Evolutionary conservation across 2,888 invertebrate species (phyloP).

Genomic region (Agrenia bidenticulata): DNA sequence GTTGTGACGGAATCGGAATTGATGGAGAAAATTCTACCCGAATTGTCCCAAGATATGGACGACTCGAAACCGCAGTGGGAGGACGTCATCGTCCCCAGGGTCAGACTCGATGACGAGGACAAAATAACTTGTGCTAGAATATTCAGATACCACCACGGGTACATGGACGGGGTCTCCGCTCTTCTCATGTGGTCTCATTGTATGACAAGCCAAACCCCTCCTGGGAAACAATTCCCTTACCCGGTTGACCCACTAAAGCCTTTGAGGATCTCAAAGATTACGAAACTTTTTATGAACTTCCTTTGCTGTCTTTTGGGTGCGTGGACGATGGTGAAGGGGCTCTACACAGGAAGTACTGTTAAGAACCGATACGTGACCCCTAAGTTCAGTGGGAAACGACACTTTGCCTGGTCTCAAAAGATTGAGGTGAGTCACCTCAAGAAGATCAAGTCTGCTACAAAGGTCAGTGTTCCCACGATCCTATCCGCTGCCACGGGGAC

Average conservation of each 20-base stretch:
- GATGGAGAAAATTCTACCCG: constrained; percentile 29
- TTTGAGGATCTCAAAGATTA: constrained; percentile 24
- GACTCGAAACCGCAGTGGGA: constrained; percentile 49
- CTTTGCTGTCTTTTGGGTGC: constrained; percentile 39
- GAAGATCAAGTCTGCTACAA: constrained; percentile 28
- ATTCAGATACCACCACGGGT: constrained; percentile 46
- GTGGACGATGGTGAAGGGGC: constrained; percentile 37
- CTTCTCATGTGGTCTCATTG: constrained; percentile 38
- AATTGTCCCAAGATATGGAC: constrained; percentile 40
- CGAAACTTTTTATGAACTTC: constrained; percentile 28
- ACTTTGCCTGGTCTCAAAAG: constrained; percentile 39
- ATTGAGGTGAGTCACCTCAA: constrained; percentile 27
- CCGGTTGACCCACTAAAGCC: constrained; percentile 36
- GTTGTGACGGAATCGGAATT: constrained; percentile 36
- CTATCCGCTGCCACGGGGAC: constrained; percentile 32
- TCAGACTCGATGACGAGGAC: background rate
- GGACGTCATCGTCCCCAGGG: constrained; percentile 1
- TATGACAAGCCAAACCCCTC: constrained; percentile 35
- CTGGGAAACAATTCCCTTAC: constrained; percentile 40
- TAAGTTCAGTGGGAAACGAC: constrained; percentile 32
- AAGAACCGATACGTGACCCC: constrained; percentile 37
- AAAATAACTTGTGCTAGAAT: constrained; percentile 26
- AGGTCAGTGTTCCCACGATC: constrained; percentile 37
- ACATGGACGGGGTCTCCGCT: constrained; percentile 45
- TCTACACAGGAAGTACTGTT: constrained; percentile 31